Evolutionary conservation across 2,113 vertebrate genomes (phyloP), one percentile per base, ranked within the genome.

Genomic region (Pterophyllum scalare): DNA sequence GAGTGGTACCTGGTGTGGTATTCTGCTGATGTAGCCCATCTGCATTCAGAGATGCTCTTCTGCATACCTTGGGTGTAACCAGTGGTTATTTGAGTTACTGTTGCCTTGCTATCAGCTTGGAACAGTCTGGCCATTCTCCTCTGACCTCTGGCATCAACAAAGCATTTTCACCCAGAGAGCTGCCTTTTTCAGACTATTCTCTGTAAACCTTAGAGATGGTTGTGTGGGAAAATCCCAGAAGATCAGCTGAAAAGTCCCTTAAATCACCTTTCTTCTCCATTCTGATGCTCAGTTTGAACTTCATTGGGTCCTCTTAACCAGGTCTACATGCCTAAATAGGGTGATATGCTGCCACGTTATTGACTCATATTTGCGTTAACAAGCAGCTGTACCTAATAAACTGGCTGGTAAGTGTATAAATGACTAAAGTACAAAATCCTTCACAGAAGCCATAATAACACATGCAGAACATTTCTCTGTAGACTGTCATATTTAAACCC

Each of bases 211-310:
- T 38, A 38, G 35, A 1, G 33, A 9, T 10, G 38, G 7, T 38
- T 38, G 38, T 40, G 38, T 3, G 4, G 10, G 38, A 40, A 40
- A 40, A 40, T 40, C 38, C 38, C 8, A 40, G 38, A 3, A 40
- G 38, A 40, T 40, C 38, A 54, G 49, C 19, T 54, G 52, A 54
- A 54, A 70, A 49, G 26, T 5, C 43, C 46, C 24, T 70, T 49
- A 70, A 67, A 70, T 70, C 64, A 70, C 65, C 43, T 49, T 28
- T 70, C 10, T 20, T 70, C 65, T 43, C 46, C 43, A 70, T 49
- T 70, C 64, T 70, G 64, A 70, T 70, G 40, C 40, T 70, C 65
- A 28, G 19, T 49, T 70, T 70, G 65, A 70, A 70, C 43, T 49
- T 70, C 65, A 49, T 24, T 17, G 4, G 65, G 5, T 49, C 64